Conservation (phyloP, 2,113 vertebrate species). For the Amphiprion ocellaris region DNA sequence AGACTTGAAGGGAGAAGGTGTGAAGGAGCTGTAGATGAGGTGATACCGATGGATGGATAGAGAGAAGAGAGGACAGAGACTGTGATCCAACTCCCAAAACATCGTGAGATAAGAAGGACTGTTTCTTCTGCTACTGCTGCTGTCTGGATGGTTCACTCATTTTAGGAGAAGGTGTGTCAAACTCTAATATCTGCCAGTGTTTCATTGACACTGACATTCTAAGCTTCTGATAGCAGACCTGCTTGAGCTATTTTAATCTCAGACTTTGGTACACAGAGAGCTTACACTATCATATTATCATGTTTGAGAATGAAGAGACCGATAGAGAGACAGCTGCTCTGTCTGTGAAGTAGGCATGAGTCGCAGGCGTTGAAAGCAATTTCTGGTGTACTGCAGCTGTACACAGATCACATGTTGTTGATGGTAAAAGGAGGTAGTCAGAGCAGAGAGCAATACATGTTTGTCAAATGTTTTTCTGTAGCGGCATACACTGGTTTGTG, state of each 20-base stretch:
- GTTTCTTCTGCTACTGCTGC: constrained; percentile 51
- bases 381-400: constrained; percentile 52
- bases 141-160: constrained; percentile 46
- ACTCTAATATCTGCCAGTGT: constrained; percentile 28
- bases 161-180: constrained; percentile 65
- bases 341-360: constrained; percentile 37
- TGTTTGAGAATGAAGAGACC: constrained; percentile 36
- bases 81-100: constrained; percentile 48
- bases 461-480: constrained; percentile 34
- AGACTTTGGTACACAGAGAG: neutral
- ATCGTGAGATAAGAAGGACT: constrained; percentile 47
- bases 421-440: constrained; percentile 74
- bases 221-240: constrained; percentile 8
- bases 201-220: constrained; percentile 23
- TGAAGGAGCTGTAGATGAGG: constrained; percentile 57
- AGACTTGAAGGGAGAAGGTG: constrained; percentile 57
- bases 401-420: constrained; percentile 73
- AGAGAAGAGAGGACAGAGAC: constrained; percentile 50
- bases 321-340: constrained; percentile 23
- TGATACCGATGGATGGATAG: constrained; percentile 64
- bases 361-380: constrained; percentile 35
- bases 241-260: constrained; percentile 15
- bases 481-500: neutral
- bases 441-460: constrained; percentile 8
- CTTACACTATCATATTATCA: neutral